phyloP scores from a whole-genome alignment of 2,888 invertebrate genomes.

The Lepetodrilus schrolli region DNA sequence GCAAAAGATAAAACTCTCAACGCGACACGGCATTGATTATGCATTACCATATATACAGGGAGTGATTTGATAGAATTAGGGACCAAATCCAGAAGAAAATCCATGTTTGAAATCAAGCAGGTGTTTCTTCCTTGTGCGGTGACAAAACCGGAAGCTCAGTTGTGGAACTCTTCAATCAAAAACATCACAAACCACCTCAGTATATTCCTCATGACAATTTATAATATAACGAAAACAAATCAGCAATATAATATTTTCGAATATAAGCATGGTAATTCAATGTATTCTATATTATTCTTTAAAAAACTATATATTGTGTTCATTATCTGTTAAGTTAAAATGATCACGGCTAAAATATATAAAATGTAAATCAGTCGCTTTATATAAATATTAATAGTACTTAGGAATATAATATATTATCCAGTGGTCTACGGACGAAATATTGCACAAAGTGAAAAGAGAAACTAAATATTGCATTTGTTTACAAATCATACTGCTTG shows the following conservation, averaged over 20 bases:
- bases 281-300: neutral
- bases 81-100: slow-evolving; percentile 47
- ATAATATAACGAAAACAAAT: neutral
- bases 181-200: neutral
- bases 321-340: neutral
- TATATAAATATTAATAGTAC: too few relatives aligned
- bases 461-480: neutral
- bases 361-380: too few relatives aligned
- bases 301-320: neutral
- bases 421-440: too few relatives aligned
- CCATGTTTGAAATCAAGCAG: slow-evolving; percentile 43
- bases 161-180: neutral
- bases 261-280: neutral
- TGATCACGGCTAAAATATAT: too few relatives aligned
- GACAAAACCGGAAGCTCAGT: slow-evolving; percentile 16
- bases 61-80: slow-evolving; percentile 53
- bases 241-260: neutral
- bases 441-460: too few relatives aligned
- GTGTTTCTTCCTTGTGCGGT: too few relatives aligned
- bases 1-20: too few relatives aligned
- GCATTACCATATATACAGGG: slow-evolving; percentile 59
- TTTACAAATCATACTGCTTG: too few relatives aligned
- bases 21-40: too few relatives aligned
- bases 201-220: too few relatives aligned
- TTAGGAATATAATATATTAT: too few relatives aligned